These are phyloP conservation scores for Drosophila triauraria DNA, from an alignment of 1,140 invertebrate species.

Conservation along the genomic window DNA sequence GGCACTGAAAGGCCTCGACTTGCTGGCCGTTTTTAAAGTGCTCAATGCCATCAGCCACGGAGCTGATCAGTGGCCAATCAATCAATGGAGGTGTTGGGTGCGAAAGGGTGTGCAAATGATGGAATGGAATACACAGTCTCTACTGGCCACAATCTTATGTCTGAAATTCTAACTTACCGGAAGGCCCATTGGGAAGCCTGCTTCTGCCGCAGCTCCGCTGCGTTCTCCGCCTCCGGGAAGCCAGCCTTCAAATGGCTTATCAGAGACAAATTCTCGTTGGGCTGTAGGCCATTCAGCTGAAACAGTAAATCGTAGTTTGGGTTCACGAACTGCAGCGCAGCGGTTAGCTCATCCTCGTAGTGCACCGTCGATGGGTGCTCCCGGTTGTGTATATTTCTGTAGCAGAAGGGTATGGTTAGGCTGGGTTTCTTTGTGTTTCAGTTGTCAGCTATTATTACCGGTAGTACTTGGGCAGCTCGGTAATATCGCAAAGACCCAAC, in stretches of 20 bases:
- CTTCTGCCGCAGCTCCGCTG: constrained; percentile 92
- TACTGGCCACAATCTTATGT: not conserved
- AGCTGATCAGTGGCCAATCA: constrained; percentile 85
- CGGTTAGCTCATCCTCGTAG: constrained; percentile 94
- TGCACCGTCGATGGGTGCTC: constrained; percentile 38
- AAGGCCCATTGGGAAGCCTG: constrained; percentile 97
- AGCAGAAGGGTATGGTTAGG: not conserved
- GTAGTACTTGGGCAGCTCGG: constrained; percentile 94
- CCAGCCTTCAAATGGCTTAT: constrained; percentile 90
- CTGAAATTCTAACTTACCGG: constrained; percentile 66
- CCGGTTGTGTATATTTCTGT: constrained; percentile 46
- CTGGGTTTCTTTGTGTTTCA: not conserved
- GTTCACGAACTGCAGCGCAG: constrained; percentile 95
- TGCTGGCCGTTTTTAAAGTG: constrained; percentile 96
- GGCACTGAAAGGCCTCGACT: constrained; percentile 96
- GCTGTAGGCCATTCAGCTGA: constrained; percentile 70
- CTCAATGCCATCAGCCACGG: constrained; percentile 96
- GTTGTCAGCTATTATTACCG: constrained; percentile 88
- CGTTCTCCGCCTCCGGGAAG: constrained; percentile 92
- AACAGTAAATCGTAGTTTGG: constrained; percentile 89
- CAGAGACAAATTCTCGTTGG: constrained; percentile 87
- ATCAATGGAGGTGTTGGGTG: constrained; percentile 25
- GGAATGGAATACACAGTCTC: constrained; percentile 37
- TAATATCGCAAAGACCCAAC: constrained; percentile 93
- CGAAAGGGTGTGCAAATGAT: constrained; percentile 36